A percentile compares a stretch with the other conserved stretches of the same genome.
phyloP scores from a whole-genome alignment of 2,888 invertebrate genomes.

The Tetramorium bicarinatum region DNA sequence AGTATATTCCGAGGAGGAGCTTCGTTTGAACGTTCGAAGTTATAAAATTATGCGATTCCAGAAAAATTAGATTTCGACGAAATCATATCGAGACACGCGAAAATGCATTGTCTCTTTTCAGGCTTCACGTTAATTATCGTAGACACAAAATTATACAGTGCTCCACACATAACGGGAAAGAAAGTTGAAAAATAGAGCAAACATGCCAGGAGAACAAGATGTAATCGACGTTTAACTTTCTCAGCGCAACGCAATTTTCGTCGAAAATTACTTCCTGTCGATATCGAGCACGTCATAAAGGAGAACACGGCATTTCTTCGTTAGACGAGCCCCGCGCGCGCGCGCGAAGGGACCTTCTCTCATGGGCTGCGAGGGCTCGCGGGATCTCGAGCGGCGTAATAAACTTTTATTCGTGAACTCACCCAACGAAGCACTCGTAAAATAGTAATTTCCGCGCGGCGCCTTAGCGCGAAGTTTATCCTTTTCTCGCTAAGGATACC shows the following conservation, averaged over 20 bases:
- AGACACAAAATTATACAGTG: neutral
- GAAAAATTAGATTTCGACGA: neutral
- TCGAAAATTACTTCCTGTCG: conserved; percentile 8
- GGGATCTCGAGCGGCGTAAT: conserved; percentile 23
- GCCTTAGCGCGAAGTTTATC: conserved; percentile 29
- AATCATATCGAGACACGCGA: neutral
- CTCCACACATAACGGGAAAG: neutral
- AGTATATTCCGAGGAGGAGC: conserved; percentile 10
- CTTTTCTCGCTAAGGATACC: conserved; percentile 29
- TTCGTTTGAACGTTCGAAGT: neutral
- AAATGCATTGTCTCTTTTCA: neutral
- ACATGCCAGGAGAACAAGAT: neutral
- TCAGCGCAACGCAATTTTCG: neutral
- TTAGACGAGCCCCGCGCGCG: neutral
- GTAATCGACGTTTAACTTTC: neutral
- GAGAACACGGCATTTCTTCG: conserved; percentile 18
- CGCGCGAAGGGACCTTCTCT: neutral
- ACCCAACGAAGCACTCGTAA: conserved; percentile 57
- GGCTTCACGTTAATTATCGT: conserved; percentile 16
- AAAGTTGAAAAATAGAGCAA: neutral
- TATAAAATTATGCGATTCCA: too few species aligned
- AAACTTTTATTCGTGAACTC: conserved; percentile 61
- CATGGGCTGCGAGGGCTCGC: neutral
- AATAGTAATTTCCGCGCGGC: conserved; percentile 57
- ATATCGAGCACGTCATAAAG: conserved; percentile 19